A percentile compares a stretch with the other conserved stretches of the same genome.
phyloP scores from a whole-genome alignment of 2,113 vertebrate genomes.

The Eubucco bourcierii region DNA sequence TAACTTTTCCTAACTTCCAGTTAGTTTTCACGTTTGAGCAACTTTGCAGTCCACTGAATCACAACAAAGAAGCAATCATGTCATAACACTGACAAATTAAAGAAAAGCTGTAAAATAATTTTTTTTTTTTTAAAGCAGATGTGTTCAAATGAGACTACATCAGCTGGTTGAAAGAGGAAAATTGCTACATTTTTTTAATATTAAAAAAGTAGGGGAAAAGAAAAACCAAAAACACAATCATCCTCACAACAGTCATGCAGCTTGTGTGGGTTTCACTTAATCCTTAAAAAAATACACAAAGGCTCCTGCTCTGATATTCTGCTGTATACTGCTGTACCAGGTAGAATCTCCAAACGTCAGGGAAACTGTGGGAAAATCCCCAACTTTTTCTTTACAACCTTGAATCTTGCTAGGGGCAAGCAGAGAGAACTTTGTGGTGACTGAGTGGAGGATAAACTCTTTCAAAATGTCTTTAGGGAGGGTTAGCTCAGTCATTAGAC shows the following conservation, averaged over 20 bases:
- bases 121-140: constrained; percentile 2
- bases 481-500: constrained; percentile 18
- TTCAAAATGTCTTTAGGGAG: constrained; percentile 11
- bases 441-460: constrained; percentile 10
- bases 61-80: constrained; percentile 3
- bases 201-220: not conserved
- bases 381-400: not conserved
- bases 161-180: not conserved
- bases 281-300: not conserved
- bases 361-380: constrained; percentile 22
- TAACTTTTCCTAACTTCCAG: not conserved
- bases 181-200: not conserved
- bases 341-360: not conserved
- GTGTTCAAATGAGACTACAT: not conserved
- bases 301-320: not conserved
- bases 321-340: not conserved
- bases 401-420: constrained; percentile 1
- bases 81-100: not conserved
- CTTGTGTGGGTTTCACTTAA: not conserved
- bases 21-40: not conserved
- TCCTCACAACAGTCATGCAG: not conserved
- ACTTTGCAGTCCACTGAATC: not conserved
- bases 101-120: constrained; percentile 6
- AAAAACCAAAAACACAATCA: not conserved
- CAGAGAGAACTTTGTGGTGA: not conserved